Evolutionary conservation across 23 tunicate species (phyloP), one percentile per base, ranked within the genome.

Genomic region (Trididemnum nubilum): DNA sequence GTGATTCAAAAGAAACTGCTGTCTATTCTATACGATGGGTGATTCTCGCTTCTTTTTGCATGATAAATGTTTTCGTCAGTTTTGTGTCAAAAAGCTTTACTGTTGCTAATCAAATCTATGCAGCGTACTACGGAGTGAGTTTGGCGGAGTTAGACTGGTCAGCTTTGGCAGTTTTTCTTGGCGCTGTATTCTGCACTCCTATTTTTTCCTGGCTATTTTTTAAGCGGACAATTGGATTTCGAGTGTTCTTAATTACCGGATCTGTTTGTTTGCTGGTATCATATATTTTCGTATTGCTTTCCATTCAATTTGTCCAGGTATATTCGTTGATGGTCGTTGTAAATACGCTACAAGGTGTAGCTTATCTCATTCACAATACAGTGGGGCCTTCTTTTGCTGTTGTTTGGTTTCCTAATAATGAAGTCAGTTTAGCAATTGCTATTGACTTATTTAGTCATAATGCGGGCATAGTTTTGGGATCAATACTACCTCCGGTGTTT

Each of bases 1-100:
- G n/a, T n/a, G n/a, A n/a, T n/a, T 73, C 79, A 31, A 15, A 9
- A 44, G 15, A 44, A 44, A 12, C 38, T 18, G 38, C 36, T 31
- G 64, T 34, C 37, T 73, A 34, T 36, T 73, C 54, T 7, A 44
- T 44, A 37, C 25, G 79, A 34, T 49, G 79, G 28, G 36, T 73
- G 36, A 35, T 73, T 2, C 79, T 73, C 38, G 79, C 54, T 7
- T 9, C 12, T 7, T 44, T 44, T 44, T 9, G 54, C 9, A 44
- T 44, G 54, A 15, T 44, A 44, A 44, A 9, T 44, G 12, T 44
- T 44, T 44, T 44, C 9, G 15, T 15, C n/a, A 44, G 9, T 9
- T 44, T 44, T 44, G 54, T 15, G 9, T 44, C 54, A 44, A 44
- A 44, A 44, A 44, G 54, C 54, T 44, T 44, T 15, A 73, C 54